These are phyloP conservation scores for Ondatra zibethicus DNA, from an alignment of 2,113 vertebrate species.

Conservation along the genomic window DNA sequence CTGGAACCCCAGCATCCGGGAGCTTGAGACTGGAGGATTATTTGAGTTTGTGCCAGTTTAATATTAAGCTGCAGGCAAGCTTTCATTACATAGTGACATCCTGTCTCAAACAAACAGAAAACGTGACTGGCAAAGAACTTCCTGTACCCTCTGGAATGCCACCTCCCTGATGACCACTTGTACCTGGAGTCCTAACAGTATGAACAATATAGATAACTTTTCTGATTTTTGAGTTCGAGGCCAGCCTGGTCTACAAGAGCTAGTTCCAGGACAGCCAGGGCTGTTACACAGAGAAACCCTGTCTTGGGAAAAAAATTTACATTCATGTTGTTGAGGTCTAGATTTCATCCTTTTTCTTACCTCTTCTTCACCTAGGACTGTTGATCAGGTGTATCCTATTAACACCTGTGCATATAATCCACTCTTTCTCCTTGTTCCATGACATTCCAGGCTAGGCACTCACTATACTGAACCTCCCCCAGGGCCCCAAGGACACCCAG, in stretches of 20 bases:
- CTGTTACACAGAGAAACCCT: no score
- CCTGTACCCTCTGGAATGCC: not conserved
- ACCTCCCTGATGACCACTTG: not conserved
- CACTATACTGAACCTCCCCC: no score
- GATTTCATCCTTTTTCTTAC: not conserved
- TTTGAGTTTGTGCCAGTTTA: not conserved
- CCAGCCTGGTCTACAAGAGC: no score
- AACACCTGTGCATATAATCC: not conserved
- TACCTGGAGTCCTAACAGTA: not conserved
- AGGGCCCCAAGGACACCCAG: not conserved
- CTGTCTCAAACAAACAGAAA: not conserved
- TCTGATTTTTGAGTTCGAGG: not conserved
- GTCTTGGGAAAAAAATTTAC: not conserved
- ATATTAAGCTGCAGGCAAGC: not conserved
- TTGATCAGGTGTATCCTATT: not conserved
- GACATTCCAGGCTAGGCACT: not conserved
- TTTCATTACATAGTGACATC: not conserved
- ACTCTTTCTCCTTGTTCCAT: not conserved
- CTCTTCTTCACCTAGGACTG: not conserved
- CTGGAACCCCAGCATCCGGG: not conserved
- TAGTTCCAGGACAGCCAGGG: no score
- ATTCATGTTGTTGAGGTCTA: not conserved
- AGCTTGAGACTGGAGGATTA: not conserved
- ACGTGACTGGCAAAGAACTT: not conserved
- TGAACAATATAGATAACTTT: not conserved